Percentiles rank a stretch among this genome's conserved stretches.
These are phyloP conservation scores for Zootermopsis nevadensis DNA, from an alignment of 2,888 invertebrate species.

Conservation along the genomic window DNA sequence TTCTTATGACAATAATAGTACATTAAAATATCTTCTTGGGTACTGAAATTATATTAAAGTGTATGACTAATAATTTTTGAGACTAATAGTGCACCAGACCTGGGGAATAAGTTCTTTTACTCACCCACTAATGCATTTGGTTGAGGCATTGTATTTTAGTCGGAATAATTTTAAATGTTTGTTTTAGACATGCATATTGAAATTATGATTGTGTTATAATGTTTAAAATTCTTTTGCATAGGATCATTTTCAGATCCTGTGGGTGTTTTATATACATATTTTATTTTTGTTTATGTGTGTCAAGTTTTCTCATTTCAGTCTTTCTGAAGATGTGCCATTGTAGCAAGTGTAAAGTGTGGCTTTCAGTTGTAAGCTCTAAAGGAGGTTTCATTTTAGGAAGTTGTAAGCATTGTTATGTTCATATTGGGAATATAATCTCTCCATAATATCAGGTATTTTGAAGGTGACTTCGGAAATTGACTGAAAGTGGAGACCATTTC, in stretches of 20 bases:
- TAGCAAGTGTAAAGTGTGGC: slow-evolving; percentile 5
- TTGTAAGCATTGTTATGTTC: not conserved
- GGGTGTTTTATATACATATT: not conserved
- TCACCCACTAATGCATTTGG: not conserved
- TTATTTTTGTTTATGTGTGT: slow-evolving; percentile 7
- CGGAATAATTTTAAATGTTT: not conserved
- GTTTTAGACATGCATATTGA: not conserved
- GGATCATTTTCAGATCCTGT: not conserved
- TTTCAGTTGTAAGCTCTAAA: not conserved
- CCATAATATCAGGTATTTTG: not conserved
- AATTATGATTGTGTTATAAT: slow-evolving; percentile 4
- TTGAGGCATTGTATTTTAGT: slow-evolving; percentile 23
- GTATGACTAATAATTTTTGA: not conserved
- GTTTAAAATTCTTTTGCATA: not conserved
- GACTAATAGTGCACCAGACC: not conserved
- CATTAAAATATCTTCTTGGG: not conserved
- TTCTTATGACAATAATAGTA: too few relatives aligned
- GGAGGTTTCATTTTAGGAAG: too few relatives aligned
- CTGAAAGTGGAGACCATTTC: not conserved
- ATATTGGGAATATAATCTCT: not conserved
- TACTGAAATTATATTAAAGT: not conserved
- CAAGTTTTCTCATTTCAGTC: slow-evolving; percentile 30
- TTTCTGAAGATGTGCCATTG: slow-evolving; percentile 35
- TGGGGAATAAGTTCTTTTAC: not conserved
- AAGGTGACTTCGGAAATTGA: not conserved